Evolutionary conservation across 2,888 invertebrate species (phyloP).

Genomic region (Drosophila ezoana): DNA sequence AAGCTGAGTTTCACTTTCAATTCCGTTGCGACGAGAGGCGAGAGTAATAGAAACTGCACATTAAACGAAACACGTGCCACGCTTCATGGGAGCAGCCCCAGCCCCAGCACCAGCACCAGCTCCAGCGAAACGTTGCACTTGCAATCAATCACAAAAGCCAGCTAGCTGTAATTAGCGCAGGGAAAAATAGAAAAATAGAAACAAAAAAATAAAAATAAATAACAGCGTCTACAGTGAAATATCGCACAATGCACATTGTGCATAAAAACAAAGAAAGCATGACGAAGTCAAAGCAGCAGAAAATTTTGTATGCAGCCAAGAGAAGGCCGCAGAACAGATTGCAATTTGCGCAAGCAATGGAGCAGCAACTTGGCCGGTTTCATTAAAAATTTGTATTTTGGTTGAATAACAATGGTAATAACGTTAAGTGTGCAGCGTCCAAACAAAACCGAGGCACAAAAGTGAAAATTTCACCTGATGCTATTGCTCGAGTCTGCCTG

Average conservation of each 20-base stretch:
- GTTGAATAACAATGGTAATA: constrained; percentile 80
- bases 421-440: constrained; percentile 61
- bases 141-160: constrained; percentile 78
- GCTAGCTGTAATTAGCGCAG: constrained; percentile 76
- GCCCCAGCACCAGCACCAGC: constrained; percentile 34
- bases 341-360: constrained; percentile 82
- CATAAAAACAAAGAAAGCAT: constrained; percentile 75
- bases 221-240: constrained; percentile 29
- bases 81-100: constrained; percentile 73
- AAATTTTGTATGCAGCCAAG: constrained; percentile 47
- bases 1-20: constrained; percentile 76
- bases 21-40: constrained; percentile 51
- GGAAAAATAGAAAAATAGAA: constrained; percentile 64
- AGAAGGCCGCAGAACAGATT: constrained; percentile 73
- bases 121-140: constrained; percentile 63
- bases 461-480: constrained; percentile 74
- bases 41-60: constrained; percentile 82
- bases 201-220: constrained; percentile 27
- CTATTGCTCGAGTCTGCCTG: constrained; percentile 10
- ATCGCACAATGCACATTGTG: constrained; percentile 70
- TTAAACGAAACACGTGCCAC: constrained; percentile 79
- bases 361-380: constrained; percentile 78
- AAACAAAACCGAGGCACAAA: constrained; percentile 58
- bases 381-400: constrained; percentile 75
- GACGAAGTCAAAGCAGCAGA: constrained; percentile 63